Percentiles rank a stretch among this genome's conserved stretches.
Conservation (phyloP, 2,113 vertebrate genomes). For the Cyanocitta stelleri region DNA sequence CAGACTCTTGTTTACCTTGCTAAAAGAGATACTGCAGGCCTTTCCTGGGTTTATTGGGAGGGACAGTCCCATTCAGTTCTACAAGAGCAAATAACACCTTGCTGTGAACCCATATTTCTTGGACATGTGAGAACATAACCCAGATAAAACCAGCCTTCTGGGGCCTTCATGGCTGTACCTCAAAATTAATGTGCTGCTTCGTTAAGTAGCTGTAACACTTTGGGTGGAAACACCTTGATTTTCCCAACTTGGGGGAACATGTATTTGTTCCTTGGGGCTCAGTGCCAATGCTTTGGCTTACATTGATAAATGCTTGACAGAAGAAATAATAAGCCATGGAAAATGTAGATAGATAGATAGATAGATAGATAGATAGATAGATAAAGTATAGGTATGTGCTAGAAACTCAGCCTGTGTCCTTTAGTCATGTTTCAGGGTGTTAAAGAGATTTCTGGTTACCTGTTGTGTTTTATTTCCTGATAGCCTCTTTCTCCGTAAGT, state of each 20-base stretch:
- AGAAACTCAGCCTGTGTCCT: background rate
- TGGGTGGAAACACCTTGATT: background rate
- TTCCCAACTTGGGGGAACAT: background rate
- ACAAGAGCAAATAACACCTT: background rate
- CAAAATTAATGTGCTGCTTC: background rate
- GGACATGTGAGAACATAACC: background rate
- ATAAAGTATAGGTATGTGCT: background rate
- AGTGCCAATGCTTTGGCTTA: background rate
- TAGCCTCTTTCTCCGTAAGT: fast-evolving
- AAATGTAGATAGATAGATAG: background rate
- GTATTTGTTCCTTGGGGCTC: background rate
- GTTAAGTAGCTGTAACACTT: background rate
- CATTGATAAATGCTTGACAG: background rate
- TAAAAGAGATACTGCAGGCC: background rate
- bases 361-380: too few species aligned
- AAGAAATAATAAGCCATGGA: background rate
- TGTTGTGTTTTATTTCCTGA: background rate
- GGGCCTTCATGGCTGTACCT: background rate
- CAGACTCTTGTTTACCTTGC: background rate
- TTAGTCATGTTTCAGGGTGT: background rate
- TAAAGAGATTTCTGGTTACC: background rate
- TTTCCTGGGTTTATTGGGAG: background rate
- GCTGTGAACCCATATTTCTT: background rate
- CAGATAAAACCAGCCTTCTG: background rate
- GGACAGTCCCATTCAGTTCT: background rate